Base-by-base conservation (phyloP, 1,140 invertebrate species). In the Scaptomyza graminum region DNA sequence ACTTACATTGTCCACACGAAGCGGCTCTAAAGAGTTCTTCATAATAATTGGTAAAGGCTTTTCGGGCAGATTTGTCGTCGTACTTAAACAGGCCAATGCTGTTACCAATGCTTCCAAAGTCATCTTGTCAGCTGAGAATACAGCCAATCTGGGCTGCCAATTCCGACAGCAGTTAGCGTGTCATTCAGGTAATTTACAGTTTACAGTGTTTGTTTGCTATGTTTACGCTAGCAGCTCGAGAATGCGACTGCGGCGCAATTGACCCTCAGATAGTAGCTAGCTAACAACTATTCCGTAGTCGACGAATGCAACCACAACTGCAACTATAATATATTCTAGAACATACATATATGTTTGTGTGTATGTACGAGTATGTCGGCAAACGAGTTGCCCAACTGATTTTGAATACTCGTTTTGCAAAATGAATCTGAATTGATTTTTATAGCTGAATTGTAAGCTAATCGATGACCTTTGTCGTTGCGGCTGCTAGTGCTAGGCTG, bases 31-130 rank as follows among this genome's bases (percentile, higher is more conserved):
- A 0, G 83, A 88, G 39, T 88, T 83, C 6, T 37, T 15, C 43
- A 59, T 77, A 28, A 88, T 88, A 3, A 54, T 22, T 8, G 82
- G 55, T 12, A 67, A 22, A 1, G 46, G 15, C 4, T 28, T 63
- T 18, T 47, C 52, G 9, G 28, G 22, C 63, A 47, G 44, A 16
- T 49, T 70, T 50, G 67, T 59, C 5, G 79, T 54, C 13, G 67
- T 70, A 39, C 76, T 83, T 16, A 88, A 76, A 11, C 83, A 88
- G 47, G 83, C 79, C 51, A 88, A 43, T 31, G 79, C 83, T 39
- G 79, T 83, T n/a, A 88, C 73, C 7, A 88, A 37, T 12, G 79
- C 43, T 41, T 88, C 83, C 50, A 88, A 49, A 16, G 78, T 50
- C 83, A 85, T 83, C 31, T 8, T 63, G 15, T 8, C 37, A 47